Percentiles rank a stretch among this genome's conserved stretches.
Evolutionary conservation across 1,140 invertebrate species (phyloP).

Genomic region (Lethrus apterus): DNA sequence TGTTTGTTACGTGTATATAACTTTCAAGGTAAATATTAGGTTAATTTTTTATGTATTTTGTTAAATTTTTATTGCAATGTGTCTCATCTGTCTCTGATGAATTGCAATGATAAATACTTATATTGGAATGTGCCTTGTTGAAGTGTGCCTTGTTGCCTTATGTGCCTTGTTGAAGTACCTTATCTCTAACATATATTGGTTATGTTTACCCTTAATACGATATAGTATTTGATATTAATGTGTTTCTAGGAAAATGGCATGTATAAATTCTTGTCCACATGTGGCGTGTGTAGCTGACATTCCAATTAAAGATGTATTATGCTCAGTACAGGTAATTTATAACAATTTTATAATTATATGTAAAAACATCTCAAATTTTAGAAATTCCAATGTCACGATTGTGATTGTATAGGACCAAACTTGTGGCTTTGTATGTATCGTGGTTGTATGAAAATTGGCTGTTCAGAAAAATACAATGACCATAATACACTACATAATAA

Average conservation of each 20-base stretch:
- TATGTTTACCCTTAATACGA: not conserved
- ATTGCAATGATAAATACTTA: no score
- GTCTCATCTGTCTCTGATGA: no score
- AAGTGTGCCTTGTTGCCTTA: no score
- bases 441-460: conserved; percentile 70
- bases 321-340: conserved; percentile 7
- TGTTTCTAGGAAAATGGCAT: conserved; percentile 7
- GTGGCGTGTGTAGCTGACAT: conserved; percentile 8
- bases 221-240: not conserved
- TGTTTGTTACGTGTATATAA: no score
- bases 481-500: conserved; percentile 72
- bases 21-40: no score
- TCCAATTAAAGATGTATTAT: conserved; percentile 13
- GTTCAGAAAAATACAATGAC: conserved; percentile 68
- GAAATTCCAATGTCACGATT: conserved; percentile 48
- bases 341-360: not conserved
- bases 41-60: no score
- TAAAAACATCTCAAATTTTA: not conserved
- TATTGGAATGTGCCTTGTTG: no score
- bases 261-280: conserved; percentile 12
- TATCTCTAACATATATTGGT: not conserved
- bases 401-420: conserved; percentile 59
- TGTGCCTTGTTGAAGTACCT: not conserved
- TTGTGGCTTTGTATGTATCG: conserved; percentile 77
- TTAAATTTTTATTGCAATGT: no score